Evolutionary conservation across 2,888 invertebrate genomes (phyloP), one percentile per base, ranked within the genome.

Genomic region (Pristionchus entomophagus): DNA sequence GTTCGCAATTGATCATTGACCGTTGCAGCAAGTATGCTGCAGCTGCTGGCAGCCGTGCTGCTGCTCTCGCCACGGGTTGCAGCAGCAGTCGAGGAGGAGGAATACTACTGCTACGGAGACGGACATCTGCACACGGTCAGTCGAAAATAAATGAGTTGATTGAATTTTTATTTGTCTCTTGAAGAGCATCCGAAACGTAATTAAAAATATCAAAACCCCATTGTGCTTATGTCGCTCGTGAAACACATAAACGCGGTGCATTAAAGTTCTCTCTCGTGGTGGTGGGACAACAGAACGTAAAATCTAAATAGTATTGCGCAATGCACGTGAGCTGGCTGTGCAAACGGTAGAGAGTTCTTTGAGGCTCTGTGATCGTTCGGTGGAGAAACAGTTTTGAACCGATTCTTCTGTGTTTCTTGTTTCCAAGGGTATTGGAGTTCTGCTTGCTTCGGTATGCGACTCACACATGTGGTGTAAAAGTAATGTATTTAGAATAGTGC

Each of bases 81-180:
- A n/a, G 69, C 38, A 32, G 6, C 35, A 22, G 22, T 38, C 38
- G 69, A 69, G 2, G 38, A 35, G 38, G 69, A 69, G 69, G 69
- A 38, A 12, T 78, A 49, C 78, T 78, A 78, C 78, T 78, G 78
- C 78, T 78, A 78, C 29, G 78, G 51, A 14, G 78, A 78, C 32
- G 78, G 78, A 8, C 78, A 78, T 78, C 49, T 78, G 26, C 78
- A 78, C 49, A 49, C 49, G 78, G 78, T 78, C 26, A 0, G 26
- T 38, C n/a, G 0, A 29, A 62, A 14, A 6, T 62, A 17, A 32
- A 29, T 62, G 12, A 10, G 14, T 12, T 62, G 14, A 26, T 62
- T 59, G 2, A 14, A 59, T 26, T 59, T 12, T 51, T 22, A 22
- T n/a, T n/a, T n/a, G n/a, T n/a, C n/a, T n/a, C n/a, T n/a, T n/a